Percentiles rank a stretch among this genome's conserved stretches.
Conservation (phyloP, 2,113 vertebrate species). For the Piprites chloris region DNA sequence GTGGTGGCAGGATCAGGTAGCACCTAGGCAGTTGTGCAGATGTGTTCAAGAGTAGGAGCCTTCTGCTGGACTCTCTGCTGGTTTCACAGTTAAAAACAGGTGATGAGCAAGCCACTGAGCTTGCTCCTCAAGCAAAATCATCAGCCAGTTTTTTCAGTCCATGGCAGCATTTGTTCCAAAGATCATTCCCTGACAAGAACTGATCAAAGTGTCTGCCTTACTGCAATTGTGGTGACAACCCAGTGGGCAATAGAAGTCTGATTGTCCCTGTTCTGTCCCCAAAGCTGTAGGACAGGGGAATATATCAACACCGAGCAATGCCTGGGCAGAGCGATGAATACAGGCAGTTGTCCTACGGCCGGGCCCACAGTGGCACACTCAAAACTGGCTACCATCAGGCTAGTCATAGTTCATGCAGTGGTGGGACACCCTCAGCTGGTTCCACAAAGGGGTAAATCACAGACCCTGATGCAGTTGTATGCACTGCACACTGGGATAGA, state of each 20-base stretch:
- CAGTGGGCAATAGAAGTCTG: neutral
- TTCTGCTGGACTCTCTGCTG: neutral
- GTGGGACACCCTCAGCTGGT: neutral
- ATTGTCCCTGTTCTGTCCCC: neutral
- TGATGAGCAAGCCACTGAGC: neutral
- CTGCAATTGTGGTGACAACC: neutral
- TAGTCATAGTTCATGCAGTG: accelerated
- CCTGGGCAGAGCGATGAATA: neutral
- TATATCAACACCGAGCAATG: neutral
- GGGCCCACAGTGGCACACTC: accelerated
- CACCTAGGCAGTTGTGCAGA: neutral
- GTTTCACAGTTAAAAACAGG: neutral
- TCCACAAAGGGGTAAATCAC: neutral
- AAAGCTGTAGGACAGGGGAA: neutral
- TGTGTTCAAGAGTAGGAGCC: neutral
- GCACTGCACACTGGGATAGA: neutral
- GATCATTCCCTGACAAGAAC: neutral
- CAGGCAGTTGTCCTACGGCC: neutral
- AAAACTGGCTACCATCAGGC: neutral
- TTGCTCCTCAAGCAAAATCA: neutral
- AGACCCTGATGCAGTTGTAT: accelerated
- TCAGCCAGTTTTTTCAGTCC: neutral
- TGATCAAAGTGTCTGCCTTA: neutral
- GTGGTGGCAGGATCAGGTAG: neutral
- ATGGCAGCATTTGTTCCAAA: neutral